A percentile compares a stretch with the other conserved stretches of the same genome.
phyloP scores from a whole-genome alignment of 2,888 invertebrate genomes.

The Venusia cambrica region DNA sequence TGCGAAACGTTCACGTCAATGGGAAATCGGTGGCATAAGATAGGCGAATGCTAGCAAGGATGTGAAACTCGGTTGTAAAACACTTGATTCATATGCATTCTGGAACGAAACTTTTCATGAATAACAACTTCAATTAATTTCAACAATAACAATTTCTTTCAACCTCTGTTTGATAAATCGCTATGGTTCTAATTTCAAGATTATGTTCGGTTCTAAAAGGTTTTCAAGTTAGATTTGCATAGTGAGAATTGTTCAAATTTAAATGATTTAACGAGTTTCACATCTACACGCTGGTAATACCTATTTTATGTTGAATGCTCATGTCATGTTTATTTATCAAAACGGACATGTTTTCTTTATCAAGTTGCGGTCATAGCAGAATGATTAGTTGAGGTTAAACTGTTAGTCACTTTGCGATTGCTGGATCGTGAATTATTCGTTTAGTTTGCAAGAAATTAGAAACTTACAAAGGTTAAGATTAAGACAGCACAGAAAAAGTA shows the following conservation, averaged over 20 bases:
- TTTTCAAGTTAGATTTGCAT: no score
- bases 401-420: constrained; percentile 57
- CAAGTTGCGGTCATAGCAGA: constrained; percentile 29
- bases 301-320: constrained; percentile 14
- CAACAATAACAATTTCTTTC: no score
- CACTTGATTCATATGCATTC: no score
- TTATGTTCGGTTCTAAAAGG: no score
- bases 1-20: constrained; percentile 73
- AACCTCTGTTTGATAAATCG: no score
- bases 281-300: constrained; percentile 21
- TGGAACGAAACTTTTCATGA: no score
- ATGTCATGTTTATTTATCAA: constrained; percentile 43
- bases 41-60: constrained; percentile 7
- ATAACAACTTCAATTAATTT: no score
- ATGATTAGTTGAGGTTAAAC: constrained; percentile 57
- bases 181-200: no score
- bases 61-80: constrained; percentile 11
- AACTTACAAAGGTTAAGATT: constrained; percentile 41
- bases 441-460: constrained; percentile 38
- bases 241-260: no score
- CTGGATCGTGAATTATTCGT: constrained; percentile 58
- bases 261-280: constrained; percentile 12
- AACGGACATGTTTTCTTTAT: constrained; percentile 36
- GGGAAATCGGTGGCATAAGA: constrained; percentile 14
- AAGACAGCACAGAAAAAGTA: constrained; percentile 40